Percentiles rank a stretch among this genome's conserved stretches.
These are phyloP conservation scores for Chrysaora quinquecirrha DNA, from an alignment of 30 jellyfish, hydroid and myxozoan species.

Conservation along the genomic window DNA sequence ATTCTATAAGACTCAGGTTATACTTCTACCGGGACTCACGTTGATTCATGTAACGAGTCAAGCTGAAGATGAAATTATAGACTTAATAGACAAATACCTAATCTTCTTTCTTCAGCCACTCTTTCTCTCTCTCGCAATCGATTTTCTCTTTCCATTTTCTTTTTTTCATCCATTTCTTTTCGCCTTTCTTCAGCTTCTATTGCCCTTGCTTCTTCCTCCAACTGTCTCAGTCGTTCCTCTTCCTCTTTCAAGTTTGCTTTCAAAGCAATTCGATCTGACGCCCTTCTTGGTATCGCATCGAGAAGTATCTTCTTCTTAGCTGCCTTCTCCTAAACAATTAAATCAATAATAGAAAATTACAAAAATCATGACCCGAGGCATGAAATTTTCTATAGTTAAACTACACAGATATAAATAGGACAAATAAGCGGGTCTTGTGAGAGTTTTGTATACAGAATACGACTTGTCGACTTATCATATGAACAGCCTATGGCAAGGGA, in stretches of 20 bases:
- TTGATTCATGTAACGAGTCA: too few relatives aligned
- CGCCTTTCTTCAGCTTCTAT: slow-evolving; percentile 85
- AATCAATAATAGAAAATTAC: background rate
- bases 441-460: too few relatives aligned
- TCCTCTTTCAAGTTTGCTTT: slow-evolving; percentile 71
- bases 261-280: slow-evolving; percentile 85
- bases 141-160: slow-evolving; percentile 76
- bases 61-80: too few relatives aligned
- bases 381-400: too few relatives aligned
- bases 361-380: background rate
- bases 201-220: slow-evolving; percentile 57
- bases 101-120: slow-evolving; percentile 80
- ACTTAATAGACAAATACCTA: slow-evolving; percentile 51
- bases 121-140: slow-evolving; percentile 83
- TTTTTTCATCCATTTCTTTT: slow-evolving; percentile 73
- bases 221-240: slow-evolving; percentile 60
- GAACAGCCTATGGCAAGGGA: too few relatives aligned
- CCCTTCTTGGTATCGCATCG: slow-evolving; percentile 82
- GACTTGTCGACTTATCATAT: too few relatives aligned
- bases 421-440: too few relatives aligned
- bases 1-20: too few relatives aligned
- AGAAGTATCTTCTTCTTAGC: slow-evolving; percentile 72
- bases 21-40: too few relatives aligned
- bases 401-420: too few relatives aligned
- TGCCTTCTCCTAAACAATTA: slow-evolving; percentile 74